Conservation (phyloP, 2,888 invertebrate genomes). For the Netelia melanura region DNA sequence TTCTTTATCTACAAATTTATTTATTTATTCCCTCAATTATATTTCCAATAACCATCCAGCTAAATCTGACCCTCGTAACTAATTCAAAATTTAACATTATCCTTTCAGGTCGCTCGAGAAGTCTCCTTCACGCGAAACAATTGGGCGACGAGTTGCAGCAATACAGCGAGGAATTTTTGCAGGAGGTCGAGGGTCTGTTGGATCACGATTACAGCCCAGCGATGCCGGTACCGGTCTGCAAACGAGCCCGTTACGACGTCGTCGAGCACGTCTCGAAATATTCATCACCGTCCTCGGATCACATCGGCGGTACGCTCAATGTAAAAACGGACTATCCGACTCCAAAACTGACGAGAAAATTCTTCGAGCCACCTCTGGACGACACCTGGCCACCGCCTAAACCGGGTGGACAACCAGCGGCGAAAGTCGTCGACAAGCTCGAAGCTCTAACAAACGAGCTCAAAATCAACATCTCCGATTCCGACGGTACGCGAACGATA, state of each 20-base stretch:
- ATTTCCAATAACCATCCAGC: too few relatives aligned
- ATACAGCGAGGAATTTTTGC: conserved; percentile 81
- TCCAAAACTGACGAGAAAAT: conserved; percentile 78
- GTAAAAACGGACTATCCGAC: conserved; percentile 68
- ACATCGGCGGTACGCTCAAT: conserved; percentile 75
- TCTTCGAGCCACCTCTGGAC: conserved; percentile 87
- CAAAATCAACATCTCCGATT: conserved; percentile 82
- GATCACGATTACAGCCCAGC: conserved; percentile 82
- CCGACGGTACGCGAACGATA: conserved; percentile 81
- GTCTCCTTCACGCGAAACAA: conserved; percentile 81
- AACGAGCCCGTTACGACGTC: conserved; percentile 78
- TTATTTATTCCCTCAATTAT: too few relatives aligned
- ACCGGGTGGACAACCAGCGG: conserved; percentile 74
- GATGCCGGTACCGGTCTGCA: conserved; percentile 78
- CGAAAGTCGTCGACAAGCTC: conserved; percentile 78
- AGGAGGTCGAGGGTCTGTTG: conserved; percentile 81
- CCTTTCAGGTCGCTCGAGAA: conserved; percentile 81
- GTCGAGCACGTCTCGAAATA: conserved; percentile 75
- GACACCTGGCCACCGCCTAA: conserved; percentile 87
- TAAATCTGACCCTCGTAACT: too few relatives aligned
- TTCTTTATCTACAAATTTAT: too few relatives aligned
- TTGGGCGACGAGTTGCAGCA: conserved; percentile 81
- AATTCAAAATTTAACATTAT: conserved; percentile 7
- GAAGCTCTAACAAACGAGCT: conserved; percentile 80
- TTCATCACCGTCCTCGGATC: conserved; percentile 70